Base-by-base conservation (phyloP, 2,888 invertebrate species). In the Dynastes maya region DNA sequence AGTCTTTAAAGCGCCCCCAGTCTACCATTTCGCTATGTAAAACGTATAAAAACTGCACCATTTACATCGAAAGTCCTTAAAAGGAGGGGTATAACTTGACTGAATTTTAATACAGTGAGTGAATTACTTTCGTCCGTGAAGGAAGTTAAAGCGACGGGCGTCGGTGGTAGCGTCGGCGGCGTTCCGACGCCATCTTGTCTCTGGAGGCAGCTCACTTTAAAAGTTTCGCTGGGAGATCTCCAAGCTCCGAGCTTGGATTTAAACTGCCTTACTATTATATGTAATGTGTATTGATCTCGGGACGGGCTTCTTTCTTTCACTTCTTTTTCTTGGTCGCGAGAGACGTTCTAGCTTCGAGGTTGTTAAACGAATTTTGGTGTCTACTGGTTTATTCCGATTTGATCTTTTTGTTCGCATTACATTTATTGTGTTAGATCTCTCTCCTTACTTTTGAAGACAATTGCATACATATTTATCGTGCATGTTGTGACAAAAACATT, bases 171-270 rank as follows among this genome's bases (percentile, higher is more conserved):
- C 77, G 79, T 68, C 37, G 65, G 61, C 53, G n/a, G n/a, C 53
- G 13, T 63, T 58, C 27, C 68, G 64, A 9, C 82, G 87, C 88
- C 87, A 87, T 88, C 84, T 88, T 88, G 88, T 87, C 87, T 85
- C 88, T 80, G 81, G 86, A 86, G 87, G 82, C 80, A 85, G 86
- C 86, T 87, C 86, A 86, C 82, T 87, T 88, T 87, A 86, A 87
- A 88, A 88, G 86, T 86, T 87, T 85, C 84, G 84, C 81, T 82
- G 85, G 85, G 86, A 83, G 85, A 84, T 76, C 72, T 74, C 74
- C 53, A 64, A 63, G 78, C 67, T 45, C 83, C 83, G 83, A 82
- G 85, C 86, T 81, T 84, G 85, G 86, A 86, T 86, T 86, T 86
- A 85, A 83, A 84, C 83, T 84, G 86, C 86, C 86, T 85, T 85